Evolutionary conservation across 1,140 invertebrate genomes (phyloP), one percentile per base, ranked within the genome.

Genomic region (Drosophila nebulosa): DNA sequence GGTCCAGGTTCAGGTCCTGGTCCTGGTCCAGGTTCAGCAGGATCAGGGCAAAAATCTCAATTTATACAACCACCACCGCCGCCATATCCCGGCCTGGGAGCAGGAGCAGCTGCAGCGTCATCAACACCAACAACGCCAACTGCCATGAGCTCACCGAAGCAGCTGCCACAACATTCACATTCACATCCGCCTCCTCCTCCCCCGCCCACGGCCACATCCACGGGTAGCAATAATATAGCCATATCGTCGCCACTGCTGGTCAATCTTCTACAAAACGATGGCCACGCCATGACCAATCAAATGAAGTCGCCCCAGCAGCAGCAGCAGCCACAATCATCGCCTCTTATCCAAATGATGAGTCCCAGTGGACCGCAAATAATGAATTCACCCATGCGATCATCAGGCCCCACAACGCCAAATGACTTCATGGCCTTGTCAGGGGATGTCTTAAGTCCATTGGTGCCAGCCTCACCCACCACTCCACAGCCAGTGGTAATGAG

Each of bases 171-270:
- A 14, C 64, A 46, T 27, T 57, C 66, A n/a, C 68, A 61, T 61
- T 59, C 59, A 10, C 67, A 66, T 24, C 74, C 62, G 35, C 64
- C 62, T 27, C 64, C 71, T 16, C 92, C 91, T 52, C 92, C 91
- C 24, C 51, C 93, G 92, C 83, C 93, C 91, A 27, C 92, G 92
- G 70, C 90, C 69, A 71, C 92, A 69, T 39, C 77, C 12, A 74
- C 79, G 22, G 71, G 67, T 21, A 79, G 76, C 42, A 91, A 91
- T 57, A 91, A 91, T 58, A 91, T 91, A 64, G 90, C 88, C 58
- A 93, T 96, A 78, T 96, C 96, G 64, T 97, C 96, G 91, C 97
- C 97, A n/a, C 92, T 98, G 58, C 92, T 98, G 46, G 97, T 98
- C 2, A 98, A 98, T 92, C 92, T 98, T 60, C 92, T 98, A 73